Evolutionary conservation across 2,888 invertebrate species (phyloP), one percentile per base, ranked within the genome.

Genomic region (Chromoteleia sp.): DNA sequence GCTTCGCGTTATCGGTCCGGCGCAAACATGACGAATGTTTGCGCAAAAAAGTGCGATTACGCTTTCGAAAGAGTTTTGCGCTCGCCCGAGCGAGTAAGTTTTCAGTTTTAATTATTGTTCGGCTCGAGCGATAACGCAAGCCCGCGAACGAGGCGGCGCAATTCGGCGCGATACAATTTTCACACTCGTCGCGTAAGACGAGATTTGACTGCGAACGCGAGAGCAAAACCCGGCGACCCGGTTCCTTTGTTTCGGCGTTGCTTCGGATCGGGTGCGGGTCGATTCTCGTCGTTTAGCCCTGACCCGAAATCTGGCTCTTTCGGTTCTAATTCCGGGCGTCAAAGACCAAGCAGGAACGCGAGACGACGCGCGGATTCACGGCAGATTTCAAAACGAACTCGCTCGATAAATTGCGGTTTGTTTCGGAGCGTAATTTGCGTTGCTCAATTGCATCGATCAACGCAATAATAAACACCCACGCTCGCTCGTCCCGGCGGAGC

Each of bases 11-110:
- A 59, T 67, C 76, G 25, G 25, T 15, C n/a, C 15, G 14, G 36
- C 19, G 52, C 25, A 41, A 61, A 14, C 45, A 70, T 61, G 59
- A 68, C 50, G 43, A 61, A 76, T 61, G 76, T 25, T 50, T 21
- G 33, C 45, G 25, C 56, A 45, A 54, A 54, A 58, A 45, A 19
- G 17, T 14, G 21, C 54, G 56, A 68, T 71, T 59, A 59, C 36
- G 45, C 43, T 48, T 48, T 36, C 39, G 56, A 52, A 48, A 8
- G 36, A 39, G 45, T 70, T 58, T 70, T 29, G 58, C 17, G 48
- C 56, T 58, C 36, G 48, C n/a, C 67, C 39, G 39, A 67, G 67
- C 52, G 17, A 56, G 19, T 45, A 56, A 56, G 56, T 56, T 54
- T 68, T 52, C 65, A 45, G 30, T 21, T 56, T 50, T 45, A 68